Base-by-base conservation (phyloP, 2,888 invertebrate genomes). In the Heliconius aoede region DNA sequence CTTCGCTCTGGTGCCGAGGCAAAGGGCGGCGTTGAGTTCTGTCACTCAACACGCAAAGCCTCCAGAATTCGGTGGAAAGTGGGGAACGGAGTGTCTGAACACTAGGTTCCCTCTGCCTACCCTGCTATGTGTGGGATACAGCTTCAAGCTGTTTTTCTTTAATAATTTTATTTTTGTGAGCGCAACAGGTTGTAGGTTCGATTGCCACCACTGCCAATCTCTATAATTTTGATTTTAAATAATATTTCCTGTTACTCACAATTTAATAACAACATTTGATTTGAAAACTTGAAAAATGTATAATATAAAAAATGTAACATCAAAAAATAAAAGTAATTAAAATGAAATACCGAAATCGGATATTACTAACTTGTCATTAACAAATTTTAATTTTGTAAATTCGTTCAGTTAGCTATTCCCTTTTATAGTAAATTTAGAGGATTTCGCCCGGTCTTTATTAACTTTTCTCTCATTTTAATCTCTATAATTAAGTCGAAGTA, bases 381-480 rank as follows among this genome's bases (percentile, higher is more conserved):
- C 24, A 40, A 61, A 72, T 72, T 36, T 60, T 61, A 72, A 72
- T 36, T 58, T 72, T 58, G 60, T 60, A 36, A 72, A 60, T 60
- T 60, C 8, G 58, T 60, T 58, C 58, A 18, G 36, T 32, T 61
- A 72, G 36, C 40, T 61, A 28, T 72, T 60, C 36, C 58, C 40
- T 61, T 46, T 72, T 61, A 32, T 36, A 60, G 60, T 60, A 28
- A 40, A 72, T 72, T 72, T 26, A 18, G 11, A 58, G 36, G 40
- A 72, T 72, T 72, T 40, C 21, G 30, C 8, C 40, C 72, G 21
- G 21, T 21, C 24, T 72, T 72, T 72, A 72, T 72, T 72, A 72
- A 72, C 60, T 72, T 60, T 72, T 26, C 72, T 60, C 58, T 67
- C 58, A 74, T 74, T 61, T 40, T 65, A 68, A 68, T 68, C 60